Conservation (phyloP, 2,797 vertebrate species). For the Rhadinocentrus ornatus region DNA sequence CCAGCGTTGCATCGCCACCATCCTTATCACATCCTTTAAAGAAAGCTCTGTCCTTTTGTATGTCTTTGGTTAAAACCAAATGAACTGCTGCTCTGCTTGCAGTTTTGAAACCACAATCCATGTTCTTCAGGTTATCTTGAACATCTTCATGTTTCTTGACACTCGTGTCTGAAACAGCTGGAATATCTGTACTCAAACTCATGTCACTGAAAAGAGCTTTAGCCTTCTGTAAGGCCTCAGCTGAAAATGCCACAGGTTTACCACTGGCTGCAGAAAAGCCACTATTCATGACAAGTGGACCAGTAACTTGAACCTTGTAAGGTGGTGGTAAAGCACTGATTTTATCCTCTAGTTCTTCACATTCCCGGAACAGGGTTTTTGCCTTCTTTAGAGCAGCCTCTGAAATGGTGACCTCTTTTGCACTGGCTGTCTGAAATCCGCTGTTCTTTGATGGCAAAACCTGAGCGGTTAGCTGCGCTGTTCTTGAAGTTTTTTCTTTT, state of each 20-base stretch:
- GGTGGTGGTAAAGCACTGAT: neutral
- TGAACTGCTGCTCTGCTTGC: slow-evolving; percentile 34
- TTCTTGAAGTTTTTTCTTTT: slow-evolving; percentile 43
- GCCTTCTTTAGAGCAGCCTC: slow-evolving; percentile 83
- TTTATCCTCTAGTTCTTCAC: slow-evolving; percentile 21
- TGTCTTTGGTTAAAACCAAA: slow-evolving; percentile 35
- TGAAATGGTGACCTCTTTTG: slow-evolving; percentile 83
- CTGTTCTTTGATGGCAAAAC: slow-evolving; percentile 59
- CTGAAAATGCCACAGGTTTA: slow-evolving; percentile 81
- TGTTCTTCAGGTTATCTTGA: slow-evolving; percentile 9
- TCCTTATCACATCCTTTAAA: slow-evolving; percentile 37
- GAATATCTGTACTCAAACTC: slow-evolving; percentile 36
- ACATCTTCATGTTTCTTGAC: neutral
- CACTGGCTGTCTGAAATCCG: slow-evolving; percentile 80
- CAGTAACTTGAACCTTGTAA: neutral
- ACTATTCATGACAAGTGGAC: slow-evolving; percentile 26
- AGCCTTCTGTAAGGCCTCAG: slow-evolving; percentile 80
- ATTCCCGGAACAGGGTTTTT: slow-evolving; percentile 67
- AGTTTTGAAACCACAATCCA: slow-evolving; percentile 42
- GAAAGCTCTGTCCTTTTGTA: slow-evolving; percentile 37
- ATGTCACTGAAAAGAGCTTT: slow-evolving; percentile 80
- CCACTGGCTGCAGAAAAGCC: slow-evolving; percentile 82
- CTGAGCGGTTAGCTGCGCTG: neutral
- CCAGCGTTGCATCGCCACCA: neutral
- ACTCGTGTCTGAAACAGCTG: slow-evolving; percentile 11